phyloP scores from a whole-genome alignment of 2,797 vertebrate species.

The Poeciliopsis paucimaculata region DNA sequence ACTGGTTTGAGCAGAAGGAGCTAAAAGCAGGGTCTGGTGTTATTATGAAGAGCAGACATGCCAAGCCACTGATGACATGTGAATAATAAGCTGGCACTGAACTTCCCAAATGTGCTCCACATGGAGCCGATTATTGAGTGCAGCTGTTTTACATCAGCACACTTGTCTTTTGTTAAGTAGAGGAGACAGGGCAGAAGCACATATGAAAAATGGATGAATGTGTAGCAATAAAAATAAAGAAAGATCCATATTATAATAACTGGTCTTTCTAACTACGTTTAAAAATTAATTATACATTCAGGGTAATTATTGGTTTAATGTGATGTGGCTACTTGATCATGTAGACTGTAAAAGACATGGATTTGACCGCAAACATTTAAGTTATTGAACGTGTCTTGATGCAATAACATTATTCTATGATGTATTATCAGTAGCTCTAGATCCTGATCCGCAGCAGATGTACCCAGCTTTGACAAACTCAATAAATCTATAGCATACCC shows the following conservation, averaged over 20 bases:
- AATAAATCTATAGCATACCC: background rate
- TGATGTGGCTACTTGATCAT: background rate
- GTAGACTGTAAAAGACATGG: background rate
- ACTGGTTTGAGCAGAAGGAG: conserved; percentile 34
- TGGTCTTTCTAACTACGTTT: background rate
- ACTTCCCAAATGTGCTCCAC: conserved; percentile 61
- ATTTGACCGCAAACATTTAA: background rate
- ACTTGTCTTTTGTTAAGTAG: conserved; percentile 50
- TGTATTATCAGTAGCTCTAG: background rate
- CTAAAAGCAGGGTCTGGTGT: conserved; percentile 53
- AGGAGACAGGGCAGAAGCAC: conserved; percentile 43
- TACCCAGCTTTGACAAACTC: background rate
- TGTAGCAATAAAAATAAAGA: background rate
- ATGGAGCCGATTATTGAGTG: conserved; percentile 71
- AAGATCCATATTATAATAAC: background rate
- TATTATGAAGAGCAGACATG: conserved; percentile 59
- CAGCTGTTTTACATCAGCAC: conserved; percentile 76
- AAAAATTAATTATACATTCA: background rate
- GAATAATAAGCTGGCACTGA: conserved; percentile 68
- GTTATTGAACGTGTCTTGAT: background rate
- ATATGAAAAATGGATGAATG: conserved; percentile 15
- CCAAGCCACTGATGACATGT: conserved; percentile 77
- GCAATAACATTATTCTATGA: background rate
- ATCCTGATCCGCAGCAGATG: background rate
- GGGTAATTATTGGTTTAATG: background rate